Evolutionary conservation across 2,888 invertebrate genomes (phyloP).

Genomic region (Toxonevra muliebris): DNA sequence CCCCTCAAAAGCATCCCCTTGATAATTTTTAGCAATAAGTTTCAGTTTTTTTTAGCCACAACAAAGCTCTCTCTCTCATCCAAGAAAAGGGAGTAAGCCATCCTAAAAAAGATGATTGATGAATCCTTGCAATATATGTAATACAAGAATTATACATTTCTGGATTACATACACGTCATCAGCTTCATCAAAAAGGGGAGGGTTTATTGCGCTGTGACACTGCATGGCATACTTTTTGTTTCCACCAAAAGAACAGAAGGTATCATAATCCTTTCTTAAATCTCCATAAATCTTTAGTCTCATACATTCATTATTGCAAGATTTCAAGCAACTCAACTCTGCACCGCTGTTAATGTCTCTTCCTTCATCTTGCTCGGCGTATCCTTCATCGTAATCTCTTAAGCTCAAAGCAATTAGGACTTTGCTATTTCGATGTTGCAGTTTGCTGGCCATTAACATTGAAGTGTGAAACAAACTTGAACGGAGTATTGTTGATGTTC

Average conservation of each 20-base stretch:
- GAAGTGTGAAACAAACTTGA: constrained; percentile 11
- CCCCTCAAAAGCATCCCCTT: too few relatives aligned
- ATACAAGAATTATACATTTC: constrained; percentile 22
- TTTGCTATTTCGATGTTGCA: constrained; percentile 3
- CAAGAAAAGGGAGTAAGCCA: not conserved
- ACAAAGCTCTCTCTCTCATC: not conserved
- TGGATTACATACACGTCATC: constrained; percentile 20
- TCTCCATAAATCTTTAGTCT: constrained; percentile 3
- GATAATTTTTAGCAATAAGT: too few relatives aligned
- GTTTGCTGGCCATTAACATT: constrained; percentile 18
- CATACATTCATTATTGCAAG: too few relatives aligned
- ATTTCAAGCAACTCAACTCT: too few relatives aligned
- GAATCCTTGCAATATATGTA: constrained; percentile 24
- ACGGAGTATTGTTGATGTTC: constrained; percentile 11
- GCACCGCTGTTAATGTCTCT: too few relatives aligned
- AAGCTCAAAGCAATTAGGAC: not conserved
- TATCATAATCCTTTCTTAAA: not conserved
- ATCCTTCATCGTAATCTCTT: too few relatives aligned
- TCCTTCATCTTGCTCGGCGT: too few relatives aligned
- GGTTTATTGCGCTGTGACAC: not conserved
- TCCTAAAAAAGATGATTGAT: constrained; percentile 25
- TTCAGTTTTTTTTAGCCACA: constrained; percentile 10
- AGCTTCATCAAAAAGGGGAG: constrained; percentile 16
- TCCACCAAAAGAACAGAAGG: not conserved
- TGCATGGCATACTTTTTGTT: not conserved